Base-by-base conservation (phyloP, 2,797 vertebrate species). In the Darevskia mixta region DNA sequence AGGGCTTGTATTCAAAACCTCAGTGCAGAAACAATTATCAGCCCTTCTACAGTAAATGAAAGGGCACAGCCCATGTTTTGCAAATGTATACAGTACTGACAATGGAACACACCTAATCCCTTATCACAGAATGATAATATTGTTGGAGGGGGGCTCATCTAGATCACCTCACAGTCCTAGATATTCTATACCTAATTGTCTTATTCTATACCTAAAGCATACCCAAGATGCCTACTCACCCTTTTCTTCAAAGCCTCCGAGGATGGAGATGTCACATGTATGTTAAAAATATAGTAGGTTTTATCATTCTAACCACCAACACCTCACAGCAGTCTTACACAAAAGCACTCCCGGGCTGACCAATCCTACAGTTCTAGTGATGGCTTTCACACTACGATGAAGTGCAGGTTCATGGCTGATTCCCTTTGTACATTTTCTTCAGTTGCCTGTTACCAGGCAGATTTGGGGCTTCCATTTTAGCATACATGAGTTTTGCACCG, bases 391-490 rank as follows among this genome's bases (percentile, higher is more conserved):
- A 55, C 89, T 79, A 87, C 11, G 23, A 81, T 86, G 86, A 90
- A 90, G 86, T 86, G 88, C 87, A 92, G 72, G 69, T 66, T 86
- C 83, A 92, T 77, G 78, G 85, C 9, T 73, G 72, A 83, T 88
- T 32, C 83, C 25, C 82, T 88, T 83, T 91, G 79, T 88, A 86
- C 67, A 84, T 67, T 86, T 92, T 94, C 55, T 93, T 87, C 84
- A 87, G 69, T 82, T 75, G 69, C 32, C 94, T 89, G 83, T 93
- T 92, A 95, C 86, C 87, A 86, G 35, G 69, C 78, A 91, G 88
- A 91, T 78, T n/a, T 86, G 90, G 77, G 84, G 43, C 90, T 90
- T 64, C 86, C 78, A 82, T 91, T 93, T 45, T 67, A 93, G 79
- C 82, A 89, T 73, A 13, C 87, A 92, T 55, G 85, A 86, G 84